Evolutionary conservation across 1,140 invertebrate genomes (phyloP).

Genomic region (Drosophila rhopaloa): DNA sequence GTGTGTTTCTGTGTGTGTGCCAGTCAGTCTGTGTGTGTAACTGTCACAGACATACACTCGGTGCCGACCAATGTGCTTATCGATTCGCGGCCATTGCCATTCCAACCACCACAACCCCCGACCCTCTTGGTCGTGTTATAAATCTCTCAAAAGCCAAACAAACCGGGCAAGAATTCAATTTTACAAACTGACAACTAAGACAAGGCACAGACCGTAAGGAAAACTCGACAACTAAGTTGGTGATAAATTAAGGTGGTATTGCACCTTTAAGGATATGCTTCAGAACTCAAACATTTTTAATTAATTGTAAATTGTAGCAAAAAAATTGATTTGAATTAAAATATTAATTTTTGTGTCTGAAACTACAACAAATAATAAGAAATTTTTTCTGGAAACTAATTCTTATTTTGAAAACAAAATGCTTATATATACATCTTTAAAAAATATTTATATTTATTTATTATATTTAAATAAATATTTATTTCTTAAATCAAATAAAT

Average conservation of each 20-base stretch:
- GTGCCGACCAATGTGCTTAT: conserved; percentile 71
- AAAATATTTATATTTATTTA: too few species aligned
- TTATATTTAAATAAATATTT: too few species aligned
- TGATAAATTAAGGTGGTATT: background rate
- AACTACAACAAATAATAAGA: too few species aligned
- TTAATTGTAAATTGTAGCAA: too few species aligned
- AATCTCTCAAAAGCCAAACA: conserved; percentile 79
- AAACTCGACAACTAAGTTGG: conserved; percentile 22
- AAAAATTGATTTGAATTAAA: too few species aligned
- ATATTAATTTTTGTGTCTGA: too few species aligned
- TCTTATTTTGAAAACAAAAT: too few species aligned
- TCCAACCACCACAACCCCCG: background rate
- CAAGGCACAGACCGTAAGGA: conserved; percentile 54
- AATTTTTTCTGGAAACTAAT: too few species aligned
- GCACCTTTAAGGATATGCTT: background rate
- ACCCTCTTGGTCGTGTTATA: conserved; percentile 53
- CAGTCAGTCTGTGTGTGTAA: conserved; percentile 26
- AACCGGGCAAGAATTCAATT: conserved; percentile 74
- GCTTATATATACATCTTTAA: too few species aligned
- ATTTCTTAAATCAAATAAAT: too few species aligned
- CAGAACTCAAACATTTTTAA: too few species aligned
- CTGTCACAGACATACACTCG: conserved; percentile 66
- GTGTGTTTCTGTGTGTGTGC: conserved; percentile 32
- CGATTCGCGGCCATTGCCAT: conserved; percentile 72
- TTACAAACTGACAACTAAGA: conserved; percentile 72